Conservation (phyloP, 2,797 vertebrate genomes). For the Florisuga fusca region DNA sequence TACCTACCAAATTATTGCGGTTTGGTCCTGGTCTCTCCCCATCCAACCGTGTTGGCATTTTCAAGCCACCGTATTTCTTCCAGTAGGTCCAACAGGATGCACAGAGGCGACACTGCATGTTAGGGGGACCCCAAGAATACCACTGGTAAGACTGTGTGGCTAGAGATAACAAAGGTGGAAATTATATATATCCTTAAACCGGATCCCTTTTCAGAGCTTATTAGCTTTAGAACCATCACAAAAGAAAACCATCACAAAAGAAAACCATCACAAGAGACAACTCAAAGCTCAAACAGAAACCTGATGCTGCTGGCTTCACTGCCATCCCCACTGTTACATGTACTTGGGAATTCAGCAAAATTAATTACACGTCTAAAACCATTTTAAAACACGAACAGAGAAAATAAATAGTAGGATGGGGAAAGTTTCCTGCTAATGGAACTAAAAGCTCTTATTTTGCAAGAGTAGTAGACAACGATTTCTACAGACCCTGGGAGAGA, state of each 20-base stretch:
- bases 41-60: conserved; percentile 97
- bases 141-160: conserved; percentile 98
- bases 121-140: conserved; percentile 99
- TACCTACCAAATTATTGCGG: conserved; percentile 91
- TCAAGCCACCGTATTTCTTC: conserved; percentile 98
- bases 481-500: neutral
- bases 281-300: conserved; percentile 7
- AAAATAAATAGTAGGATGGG: neutral
- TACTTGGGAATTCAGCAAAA: neutral
- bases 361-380: neutral
- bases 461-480: neutral
- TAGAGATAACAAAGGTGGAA: conserved; percentile 83
- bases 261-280: conserved; percentile 19
- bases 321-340: neutral
- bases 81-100: conserved; percentile 98
- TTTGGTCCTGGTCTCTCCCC: conserved; percentile 96
- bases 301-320: neutral
- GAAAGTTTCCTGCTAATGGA: neutral
- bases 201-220: conserved; percentile 71
- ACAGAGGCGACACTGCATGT: conserved; percentile 98
- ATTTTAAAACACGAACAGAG: neutral
- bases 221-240: conserved; percentile 42
- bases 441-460: neutral
- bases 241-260: conserved; percentile 34
- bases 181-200: conserved; percentile 80